Conservation (phyloP, 2,797 vertebrate species). For the Falco cherrug region DNA sequence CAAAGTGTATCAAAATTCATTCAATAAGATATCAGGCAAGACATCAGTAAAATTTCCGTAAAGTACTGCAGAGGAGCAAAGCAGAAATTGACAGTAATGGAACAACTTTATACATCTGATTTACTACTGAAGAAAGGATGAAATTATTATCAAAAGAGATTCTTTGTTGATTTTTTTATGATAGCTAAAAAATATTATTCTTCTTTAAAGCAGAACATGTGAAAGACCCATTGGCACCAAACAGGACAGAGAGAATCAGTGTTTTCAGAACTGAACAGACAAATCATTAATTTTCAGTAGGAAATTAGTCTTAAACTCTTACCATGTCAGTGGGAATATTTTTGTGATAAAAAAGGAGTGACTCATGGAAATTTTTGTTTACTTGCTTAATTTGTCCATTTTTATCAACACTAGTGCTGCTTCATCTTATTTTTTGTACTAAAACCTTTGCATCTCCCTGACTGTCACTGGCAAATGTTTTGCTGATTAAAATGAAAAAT, state of each 20-base stretch:
- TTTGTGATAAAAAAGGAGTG: background rate
- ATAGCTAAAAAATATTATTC: background rate
- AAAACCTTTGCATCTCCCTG: background rate
- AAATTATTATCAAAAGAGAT: background rate
- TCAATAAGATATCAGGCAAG: background rate
- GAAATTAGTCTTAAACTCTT: background rate
- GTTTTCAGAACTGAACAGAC: background rate
- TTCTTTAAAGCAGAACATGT: background rate
- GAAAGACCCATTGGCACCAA: background rate
- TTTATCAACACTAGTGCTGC: background rate
- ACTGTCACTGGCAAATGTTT: background rate
- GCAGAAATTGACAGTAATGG: background rate
- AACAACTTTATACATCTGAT: background rate
- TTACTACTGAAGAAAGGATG: background rate
- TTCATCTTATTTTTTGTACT: background rate
- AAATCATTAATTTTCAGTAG: background rate
- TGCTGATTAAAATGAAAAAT: background rate
- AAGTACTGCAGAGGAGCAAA: background rate
- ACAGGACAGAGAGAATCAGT: background rate
- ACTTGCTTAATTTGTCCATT: background rate
- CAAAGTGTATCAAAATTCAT: background rate
- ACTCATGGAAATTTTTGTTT: background rate
- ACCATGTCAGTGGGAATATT: background rate
- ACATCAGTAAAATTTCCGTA: background rate
- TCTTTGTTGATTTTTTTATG: background rate